Evolutionary conservation across 2,888 invertebrate species (phyloP).

Genomic region (Clitarchus hookeri): DNA sequence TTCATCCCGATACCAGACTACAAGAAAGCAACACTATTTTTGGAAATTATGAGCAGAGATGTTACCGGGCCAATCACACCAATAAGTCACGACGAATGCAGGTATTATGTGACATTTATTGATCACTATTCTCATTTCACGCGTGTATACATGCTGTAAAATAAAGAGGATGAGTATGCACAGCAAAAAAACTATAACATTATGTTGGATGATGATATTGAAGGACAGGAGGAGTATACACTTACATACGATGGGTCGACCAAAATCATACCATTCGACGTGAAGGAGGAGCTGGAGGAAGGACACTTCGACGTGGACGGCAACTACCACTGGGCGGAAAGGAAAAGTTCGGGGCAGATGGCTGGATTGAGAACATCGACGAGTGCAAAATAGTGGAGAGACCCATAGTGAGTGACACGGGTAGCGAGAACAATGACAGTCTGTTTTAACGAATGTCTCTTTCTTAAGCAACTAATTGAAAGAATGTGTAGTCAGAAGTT

Average conservation of each 20-base stretch:
- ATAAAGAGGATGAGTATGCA: slow-evolving; percentile 90
- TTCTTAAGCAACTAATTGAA: no score
- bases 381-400: slow-evolving; percentile 68
- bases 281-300: slow-evolving; percentile 97
- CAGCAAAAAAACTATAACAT: slow-evolving; percentile 73
- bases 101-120: no score
- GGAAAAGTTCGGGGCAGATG: slow-evolving; percentile 78
- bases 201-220: slow-evolving; percentile 83
- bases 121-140: no score
- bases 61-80: no score
- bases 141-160: no score
- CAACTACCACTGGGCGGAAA: slow-evolving; percentile 95
- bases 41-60: no score
- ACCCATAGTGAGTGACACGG: neutral
- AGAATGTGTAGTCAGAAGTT: no score
- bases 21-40: no score
- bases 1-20: no score
- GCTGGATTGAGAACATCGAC: slow-evolving; percentile 98
- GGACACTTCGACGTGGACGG: slow-evolving; percentile 97
- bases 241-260: slow-evolving; percentile 66
- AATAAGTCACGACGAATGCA: no score
- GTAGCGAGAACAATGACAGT: slow-evolving; percentile 50
- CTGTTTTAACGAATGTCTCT: no score
- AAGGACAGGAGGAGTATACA: slow-evolving; percentile 73
- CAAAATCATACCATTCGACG: slow-evolving; percentile 96